Percentiles rank a stretch among this genome's conserved stretches.
These are phyloP conservation scores for Cheilinus undulatus DNA, from an alignment of 2,113 vertebrate genomes.

Conservation along the genomic window DNA sequence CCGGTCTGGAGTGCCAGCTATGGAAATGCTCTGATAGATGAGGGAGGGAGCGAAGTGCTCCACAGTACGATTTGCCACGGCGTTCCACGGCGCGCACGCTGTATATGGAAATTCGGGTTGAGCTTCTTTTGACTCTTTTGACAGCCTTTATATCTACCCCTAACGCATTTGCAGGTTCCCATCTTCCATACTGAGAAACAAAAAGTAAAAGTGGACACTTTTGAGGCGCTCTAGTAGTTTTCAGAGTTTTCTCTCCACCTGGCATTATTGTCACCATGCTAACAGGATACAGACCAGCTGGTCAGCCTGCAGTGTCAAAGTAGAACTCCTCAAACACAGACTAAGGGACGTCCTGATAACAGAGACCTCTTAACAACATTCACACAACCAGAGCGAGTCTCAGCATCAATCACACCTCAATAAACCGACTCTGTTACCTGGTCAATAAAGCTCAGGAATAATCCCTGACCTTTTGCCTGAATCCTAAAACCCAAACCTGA, in stretches of 20 bases:
- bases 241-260: not conserved
- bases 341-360: not conserved
- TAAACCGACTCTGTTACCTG: not conserved
- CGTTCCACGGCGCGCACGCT: too few species aligned
- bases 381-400: not conserved
- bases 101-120: too few species aligned
- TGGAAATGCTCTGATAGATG: too few species aligned
- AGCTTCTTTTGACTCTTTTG: too few species aligned
- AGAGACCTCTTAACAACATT: not conserved
- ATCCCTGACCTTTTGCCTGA: not conserved
- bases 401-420: not conserved
- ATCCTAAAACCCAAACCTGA: not conserved
- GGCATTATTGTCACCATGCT: not conserved
- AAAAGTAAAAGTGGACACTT: not conserved
- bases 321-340: conserved; percentile 14
- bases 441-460: not conserved
- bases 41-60: too few species aligned
- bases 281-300: conserved; percentile 16
- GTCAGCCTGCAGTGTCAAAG: not conserved
- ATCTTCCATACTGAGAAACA: too few species aligned
- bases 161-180: too few species aligned
- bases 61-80: too few species aligned
- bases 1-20: too few species aligned
- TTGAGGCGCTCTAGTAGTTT: too few species aligned
- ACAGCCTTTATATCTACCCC: too few species aligned